Conservation (phyloP, 2,888 invertebrate species). For the Conops quadrifasciatus region DNA sequence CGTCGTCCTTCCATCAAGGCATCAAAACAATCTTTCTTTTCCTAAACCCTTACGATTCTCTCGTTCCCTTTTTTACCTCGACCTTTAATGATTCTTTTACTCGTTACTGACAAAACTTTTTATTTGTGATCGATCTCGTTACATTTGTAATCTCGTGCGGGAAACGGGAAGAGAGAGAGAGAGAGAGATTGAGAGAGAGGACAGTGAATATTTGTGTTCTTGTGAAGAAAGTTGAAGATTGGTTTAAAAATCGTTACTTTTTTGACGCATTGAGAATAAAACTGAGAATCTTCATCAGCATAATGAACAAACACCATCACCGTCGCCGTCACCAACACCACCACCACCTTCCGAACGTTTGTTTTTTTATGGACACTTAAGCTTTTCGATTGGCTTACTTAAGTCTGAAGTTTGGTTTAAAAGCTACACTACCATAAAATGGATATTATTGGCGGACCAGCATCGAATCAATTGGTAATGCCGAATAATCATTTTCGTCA, state of each 20-base stretch:
- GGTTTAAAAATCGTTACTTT: neutral
- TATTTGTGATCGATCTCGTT: no score
- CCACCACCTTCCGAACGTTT: no score
- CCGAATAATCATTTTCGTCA: slow-evolving; percentile 65
- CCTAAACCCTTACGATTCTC: no score
- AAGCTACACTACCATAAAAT: slow-evolving; percentile 48
- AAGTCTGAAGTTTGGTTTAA: neutral
- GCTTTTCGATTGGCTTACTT: neutral
- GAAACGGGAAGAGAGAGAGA: no score
- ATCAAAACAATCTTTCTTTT: no score
- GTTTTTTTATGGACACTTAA: slow-evolving; percentile 4
- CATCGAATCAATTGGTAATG: slow-evolving; percentile 61
- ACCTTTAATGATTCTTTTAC: no score
- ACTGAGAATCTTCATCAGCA: no score
- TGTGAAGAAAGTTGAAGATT: neutral
- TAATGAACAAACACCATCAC: no score
- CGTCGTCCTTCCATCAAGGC: neutral
- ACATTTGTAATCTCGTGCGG: neutral
- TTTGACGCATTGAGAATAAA: neutral
- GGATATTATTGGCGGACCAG: slow-evolving; percentile 61
- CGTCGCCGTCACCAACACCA: no score
- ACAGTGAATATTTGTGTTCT: neutral
- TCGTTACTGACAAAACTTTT: no score
- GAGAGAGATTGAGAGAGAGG: neutral
- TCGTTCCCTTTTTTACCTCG: no score